Percentiles rank a stretch among this genome's conserved stretches.
These are phyloP conservation scores for Polypedilum pembai DNA, from an alignment of 1,140 invertebrate genomes.

Conservation along the genomic window DNA sequence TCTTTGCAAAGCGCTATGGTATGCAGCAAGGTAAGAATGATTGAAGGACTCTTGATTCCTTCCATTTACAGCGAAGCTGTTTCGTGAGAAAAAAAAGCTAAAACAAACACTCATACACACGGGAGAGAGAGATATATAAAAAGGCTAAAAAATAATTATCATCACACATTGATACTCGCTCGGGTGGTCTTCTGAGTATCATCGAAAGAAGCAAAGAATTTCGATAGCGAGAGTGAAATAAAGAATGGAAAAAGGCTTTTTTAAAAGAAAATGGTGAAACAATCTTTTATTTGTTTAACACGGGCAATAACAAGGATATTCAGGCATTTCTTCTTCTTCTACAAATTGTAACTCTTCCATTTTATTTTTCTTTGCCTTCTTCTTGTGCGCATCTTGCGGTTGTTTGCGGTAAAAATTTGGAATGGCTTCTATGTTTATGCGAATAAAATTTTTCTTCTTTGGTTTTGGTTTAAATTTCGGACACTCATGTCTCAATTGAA, in stretches of 20 bases:
- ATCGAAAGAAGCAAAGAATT: background rate
- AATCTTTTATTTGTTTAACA: background rate
- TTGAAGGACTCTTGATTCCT: background rate
- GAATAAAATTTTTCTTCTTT: background rate
- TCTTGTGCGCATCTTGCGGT: background rate
- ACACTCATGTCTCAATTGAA: background rate
- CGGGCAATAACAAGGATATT: too few relatives aligned
- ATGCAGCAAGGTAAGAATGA: too few relatives aligned
- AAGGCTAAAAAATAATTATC: background rate
- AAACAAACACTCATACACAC: background rate
- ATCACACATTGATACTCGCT: constrained; percentile 4
- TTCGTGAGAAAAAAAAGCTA: background rate
- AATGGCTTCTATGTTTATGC: constrained; percentile 1
- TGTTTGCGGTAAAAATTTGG: background rate
- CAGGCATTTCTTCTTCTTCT: too few relatives aligned
- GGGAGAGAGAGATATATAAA: background rate
- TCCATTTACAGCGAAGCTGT: background rate
- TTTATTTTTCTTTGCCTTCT: background rate
- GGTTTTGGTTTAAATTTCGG: background rate
- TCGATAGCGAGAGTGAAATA: background rate
- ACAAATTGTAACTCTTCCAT: background rate
- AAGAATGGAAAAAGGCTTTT: background rate
- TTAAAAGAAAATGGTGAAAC: constrained; percentile 2
- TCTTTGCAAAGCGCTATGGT: background rate
- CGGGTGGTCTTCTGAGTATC: background rate